A percentile compares a stretch with the other conserved stretches of the same genome.
These are phyloP conservation scores for Sesamia inferens DNA, from an alignment of 2,888 invertebrate genomes.

Conservation along the genomic window DNA sequence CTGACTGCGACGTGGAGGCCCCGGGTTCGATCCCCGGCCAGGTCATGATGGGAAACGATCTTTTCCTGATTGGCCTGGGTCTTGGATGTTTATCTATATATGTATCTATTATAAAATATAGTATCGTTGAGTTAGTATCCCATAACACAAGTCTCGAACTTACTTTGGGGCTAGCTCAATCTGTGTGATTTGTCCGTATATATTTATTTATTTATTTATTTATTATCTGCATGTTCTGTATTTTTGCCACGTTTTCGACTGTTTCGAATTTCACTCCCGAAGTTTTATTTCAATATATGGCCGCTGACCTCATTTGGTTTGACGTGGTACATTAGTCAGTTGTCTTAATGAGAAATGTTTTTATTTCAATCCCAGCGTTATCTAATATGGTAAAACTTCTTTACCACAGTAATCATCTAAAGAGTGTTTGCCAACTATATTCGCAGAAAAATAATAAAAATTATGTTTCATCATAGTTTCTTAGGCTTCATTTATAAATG, in stretches of 20 bases:
- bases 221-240: slow-evolving; percentile 43
- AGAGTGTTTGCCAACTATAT: slow-evolving; percentile 58
- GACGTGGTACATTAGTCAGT: slow-evolving; percentile 46
- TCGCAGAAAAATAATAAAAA: slow-evolving; percentile 35
- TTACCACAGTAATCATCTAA: slow-evolving; percentile 48
- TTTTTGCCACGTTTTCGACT: slow-evolving; percentile 41
- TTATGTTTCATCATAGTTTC: slow-evolving; percentile 30
- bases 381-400: slow-evolving; percentile 48
- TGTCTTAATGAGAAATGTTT: slow-evolving; percentile 50
- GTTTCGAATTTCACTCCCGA: slow-evolving; percentile 23
- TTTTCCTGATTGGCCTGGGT: too few relatives aligned
- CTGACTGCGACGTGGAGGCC: too few relatives aligned
- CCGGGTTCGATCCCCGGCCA: too few relatives aligned
- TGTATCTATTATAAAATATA: too few relatives aligned
- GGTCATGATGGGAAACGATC: too few relatives aligned
- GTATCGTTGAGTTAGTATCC: too few relatives aligned
- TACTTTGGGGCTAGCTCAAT: too few relatives aligned
- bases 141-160: too few relatives aligned
- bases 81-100: too few relatives aligned
- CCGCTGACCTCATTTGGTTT: slow-evolving; percentile 39
- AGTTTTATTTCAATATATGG: slow-evolving; percentile 32
- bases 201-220: too few relatives aligned
- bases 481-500: background rate
- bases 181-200: too few relatives aligned
- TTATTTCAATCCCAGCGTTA: slow-evolving; percentile 32